A percentile compares a stretch with the other conserved stretches of the same genome.
phyloP scores from a whole-genome alignment of 1,140 invertebrate species.

The Ridgeia piscesae region DNA sequence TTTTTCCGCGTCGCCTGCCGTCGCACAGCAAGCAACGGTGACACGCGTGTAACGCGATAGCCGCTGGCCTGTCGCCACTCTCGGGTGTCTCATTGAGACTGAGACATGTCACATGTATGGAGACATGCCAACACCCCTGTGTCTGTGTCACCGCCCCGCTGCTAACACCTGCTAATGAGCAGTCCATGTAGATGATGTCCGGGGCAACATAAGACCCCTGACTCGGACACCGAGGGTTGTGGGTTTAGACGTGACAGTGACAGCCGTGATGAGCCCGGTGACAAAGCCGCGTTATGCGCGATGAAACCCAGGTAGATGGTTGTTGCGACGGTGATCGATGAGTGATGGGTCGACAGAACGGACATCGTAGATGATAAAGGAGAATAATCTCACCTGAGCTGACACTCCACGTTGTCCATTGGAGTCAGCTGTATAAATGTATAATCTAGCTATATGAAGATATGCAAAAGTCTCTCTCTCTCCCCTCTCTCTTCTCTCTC shows the following conservation, averaged over 20 bases:
- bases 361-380: neutral
- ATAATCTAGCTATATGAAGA: too few relatives aligned
- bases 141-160: neutral
- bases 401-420: too few relatives aligned
- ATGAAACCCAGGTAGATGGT: neutral
- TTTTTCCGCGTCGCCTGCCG: neutral
- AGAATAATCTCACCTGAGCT: neutral
- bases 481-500: too few relatives aligned
- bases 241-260: neutral
- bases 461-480: too few relatives aligned
- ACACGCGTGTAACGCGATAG: neutral
- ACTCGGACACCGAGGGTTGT: neutral
- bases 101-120: neutral
- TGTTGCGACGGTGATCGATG: too few relatives aligned
- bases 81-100: neutral
- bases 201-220: neutral
- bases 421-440: too few relatives aligned
- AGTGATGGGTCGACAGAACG: neutral
- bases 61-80: neutral
- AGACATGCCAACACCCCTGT: neutral
- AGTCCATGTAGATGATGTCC: neutral
- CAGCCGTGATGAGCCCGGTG: neutral
- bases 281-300: neutral
- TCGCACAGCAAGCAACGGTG: neutral
- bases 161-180: neutral